Percentiles rank a stretch among this genome's conserved stretches.
Evolutionary conservation across 2,888 invertebrate genomes (phyloP).

Genomic region (Protonemura montana): DNA sequence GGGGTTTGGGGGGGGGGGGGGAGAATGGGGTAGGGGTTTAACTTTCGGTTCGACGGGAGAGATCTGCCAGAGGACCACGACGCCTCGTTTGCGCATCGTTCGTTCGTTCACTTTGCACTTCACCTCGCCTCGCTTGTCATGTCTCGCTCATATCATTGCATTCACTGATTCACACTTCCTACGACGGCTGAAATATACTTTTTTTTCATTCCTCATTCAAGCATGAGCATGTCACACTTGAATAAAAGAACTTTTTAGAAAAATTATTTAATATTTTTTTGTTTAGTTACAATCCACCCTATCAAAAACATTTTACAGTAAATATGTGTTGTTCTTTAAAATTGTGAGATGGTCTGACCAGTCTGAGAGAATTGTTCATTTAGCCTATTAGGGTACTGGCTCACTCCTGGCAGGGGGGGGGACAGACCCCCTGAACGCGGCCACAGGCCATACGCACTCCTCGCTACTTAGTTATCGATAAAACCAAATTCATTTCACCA

Average conservation of each 20-base stretch:
- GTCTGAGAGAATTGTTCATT: conserved; percentile 40
- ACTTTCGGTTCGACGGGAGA: conserved; percentile 21
- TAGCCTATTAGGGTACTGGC: not conserved
- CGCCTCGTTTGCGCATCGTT: conserved; percentile 8
- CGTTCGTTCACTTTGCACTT: conserved; percentile 39
- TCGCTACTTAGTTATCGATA: not conserved
- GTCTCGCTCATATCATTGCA: conserved; percentile 5
- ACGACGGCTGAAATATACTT: conserved; percentile 40
- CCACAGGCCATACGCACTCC: not conserved
- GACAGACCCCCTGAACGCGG: not conserved
- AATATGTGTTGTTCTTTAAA: conserved; percentile 46
- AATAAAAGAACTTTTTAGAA: conserved; percentile 54
- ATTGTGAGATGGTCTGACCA: conserved; percentile 36
- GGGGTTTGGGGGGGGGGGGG: not conserved
- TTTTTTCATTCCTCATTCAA: conserved; percentile 37
- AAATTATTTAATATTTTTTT: conserved; percentile 57
- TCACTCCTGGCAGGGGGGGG: not conserved
- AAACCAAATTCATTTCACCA: not conserved
- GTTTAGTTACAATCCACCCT: conserved; percentile 48
- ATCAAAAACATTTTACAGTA: conserved; percentile 44
- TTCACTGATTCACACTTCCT: conserved; percentile 39
- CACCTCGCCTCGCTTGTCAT: conserved; percentile 8
- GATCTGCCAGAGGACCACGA: conserved; percentile 32
- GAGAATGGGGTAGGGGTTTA: not conserved
- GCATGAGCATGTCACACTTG: conserved; percentile 21